Evolutionary conservation across 2,113 vertebrate genomes (phyloP).

Genomic region (Opisthocomus hoazin): DNA sequence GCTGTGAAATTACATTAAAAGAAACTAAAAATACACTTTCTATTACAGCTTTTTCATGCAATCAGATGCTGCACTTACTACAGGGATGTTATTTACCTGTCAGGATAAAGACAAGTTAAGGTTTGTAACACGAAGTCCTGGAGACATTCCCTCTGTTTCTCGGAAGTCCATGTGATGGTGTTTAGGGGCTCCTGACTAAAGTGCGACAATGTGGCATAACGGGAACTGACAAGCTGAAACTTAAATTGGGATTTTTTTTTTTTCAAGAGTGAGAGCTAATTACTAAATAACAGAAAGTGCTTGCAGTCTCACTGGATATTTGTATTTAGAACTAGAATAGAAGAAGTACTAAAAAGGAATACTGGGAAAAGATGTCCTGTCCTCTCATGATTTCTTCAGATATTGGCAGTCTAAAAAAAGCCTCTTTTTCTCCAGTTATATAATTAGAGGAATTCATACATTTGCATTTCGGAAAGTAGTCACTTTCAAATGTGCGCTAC

Average conservation of each 20-base stretch:
- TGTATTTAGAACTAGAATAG: slow-evolving; percentile 2
- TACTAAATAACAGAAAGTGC: background rate
- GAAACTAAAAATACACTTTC: background rate
- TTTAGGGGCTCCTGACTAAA: background rate
- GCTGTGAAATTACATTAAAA: background rate
- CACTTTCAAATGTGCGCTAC: slow-evolving; percentile 24
- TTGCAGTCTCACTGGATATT: background rate
- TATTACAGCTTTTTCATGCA: background rate
- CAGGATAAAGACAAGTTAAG: background rate
- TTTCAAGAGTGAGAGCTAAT: background rate
- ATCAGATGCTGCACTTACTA: background rate
- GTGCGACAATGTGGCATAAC: background rate
- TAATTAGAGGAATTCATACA: slow-evolving; percentile 48
- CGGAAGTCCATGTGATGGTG: background rate
- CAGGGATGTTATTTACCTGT: slow-evolving; percentile 33
- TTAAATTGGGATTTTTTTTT: background rate
- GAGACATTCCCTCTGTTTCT: background rate
- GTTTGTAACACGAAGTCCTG: background rate
- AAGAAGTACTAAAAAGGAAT: background rate
- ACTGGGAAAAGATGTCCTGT: background rate
- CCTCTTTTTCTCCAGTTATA: background rate
- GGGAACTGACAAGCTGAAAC: background rate
- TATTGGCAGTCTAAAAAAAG: slow-evolving; percentile 12
- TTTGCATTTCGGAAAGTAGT: slow-evolving; percentile 51
- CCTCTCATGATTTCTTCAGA: slow-evolving; percentile 27